These are phyloP conservation scores for Ectropis crepuscularia DNA, from an alignment of 2,888 invertebrate species.

Conservation along the genomic window DNA sequence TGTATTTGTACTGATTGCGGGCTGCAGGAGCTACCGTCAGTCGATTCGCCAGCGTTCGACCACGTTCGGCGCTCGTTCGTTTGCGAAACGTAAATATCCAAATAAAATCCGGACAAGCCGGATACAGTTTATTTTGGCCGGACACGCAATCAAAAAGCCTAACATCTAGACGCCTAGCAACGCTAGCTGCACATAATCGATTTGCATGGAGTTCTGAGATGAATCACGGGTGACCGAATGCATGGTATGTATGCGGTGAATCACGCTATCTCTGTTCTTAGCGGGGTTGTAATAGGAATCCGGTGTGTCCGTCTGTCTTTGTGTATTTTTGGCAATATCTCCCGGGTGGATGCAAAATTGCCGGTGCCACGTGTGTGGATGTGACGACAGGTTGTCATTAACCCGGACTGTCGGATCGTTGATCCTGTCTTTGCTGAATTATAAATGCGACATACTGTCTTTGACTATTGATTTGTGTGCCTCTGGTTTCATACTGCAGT, in stretches of 20 bases:
- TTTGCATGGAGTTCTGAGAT: constrained; percentile 32
- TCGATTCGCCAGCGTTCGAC: no score
- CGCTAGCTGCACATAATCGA: constrained; percentile 26
- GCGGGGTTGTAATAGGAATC: constrained; percentile 43
- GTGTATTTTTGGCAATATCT: constrained; percentile 72
- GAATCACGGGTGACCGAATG: constrained; percentile 46
- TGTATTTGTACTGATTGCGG: no score
- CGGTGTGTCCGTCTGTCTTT: constrained; percentile 54
- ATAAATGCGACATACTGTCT: no score
- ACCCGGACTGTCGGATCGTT: constrained; percentile 28
- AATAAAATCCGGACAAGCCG: no score
- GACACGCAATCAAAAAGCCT: no score
- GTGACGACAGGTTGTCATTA: constrained; percentile 39
- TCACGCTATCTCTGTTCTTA: constrained; percentile 47
- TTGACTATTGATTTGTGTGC: no score
- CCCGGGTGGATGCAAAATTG: constrained; percentile 65
- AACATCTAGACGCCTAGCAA: no score
- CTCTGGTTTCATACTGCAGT: no score
- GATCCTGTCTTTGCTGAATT: constrained; percentile 15
- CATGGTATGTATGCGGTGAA: constrained; percentile 48
- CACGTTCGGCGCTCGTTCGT: no score
- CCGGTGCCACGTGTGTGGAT: constrained; percentile 49
- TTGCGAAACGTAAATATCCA: no score
- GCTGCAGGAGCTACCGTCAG: no score
- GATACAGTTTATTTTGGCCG: no score